Evolutionary conservation across 2,888 invertebrate genomes (phyloP), one percentile per base, ranked within the genome.

Genomic region (Cosmorhoe ocellata): DNA sequence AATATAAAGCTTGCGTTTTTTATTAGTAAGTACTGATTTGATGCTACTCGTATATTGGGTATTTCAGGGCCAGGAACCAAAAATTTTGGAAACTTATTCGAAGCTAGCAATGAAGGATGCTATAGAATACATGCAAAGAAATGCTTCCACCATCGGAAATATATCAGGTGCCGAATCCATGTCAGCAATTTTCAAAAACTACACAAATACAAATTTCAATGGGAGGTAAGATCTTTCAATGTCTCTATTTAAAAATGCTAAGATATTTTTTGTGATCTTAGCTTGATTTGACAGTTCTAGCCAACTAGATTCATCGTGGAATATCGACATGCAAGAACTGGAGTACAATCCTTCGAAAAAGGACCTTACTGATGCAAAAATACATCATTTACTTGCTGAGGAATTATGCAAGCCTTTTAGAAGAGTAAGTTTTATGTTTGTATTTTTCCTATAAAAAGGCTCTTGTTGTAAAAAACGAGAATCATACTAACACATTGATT

Each of bases 71-170:
- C 95, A 95, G 38, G 97, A 97, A 74, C 98, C 97, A 45, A 98
- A 98, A 81, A 97, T 98, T 66, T 91, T 98, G 70, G 97, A 98
- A 82, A 98, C 98, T 0, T 97, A 97, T 84, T 97, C 97, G 2
- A 97, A 97, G 76, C 84, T 98, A 64, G 97, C 97, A 13, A 96
- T 98, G 95, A 94, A 94, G 68, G 98, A 98, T 80, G 98, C 98
- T 9, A 95, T 98, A 92, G 96, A 97, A 70, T 96, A 96, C 66
- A 97, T 97, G 93, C 93, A 95, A 65, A 92, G 96, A 56, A 97
- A 96, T 81, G 96, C 96, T 7, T 96, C 96, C 7, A 96, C 96
- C 0, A 95, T 96, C 64, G 96, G 95, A 39, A 96, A 96, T 81
- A 96, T 96, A 82, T 95, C 96, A 47, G 95, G 95, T 48, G 96